Evolutionary conservation across 2,888 invertebrate genomes (phyloP).

Genomic region (Lepetodrilus schrolli): DNA sequence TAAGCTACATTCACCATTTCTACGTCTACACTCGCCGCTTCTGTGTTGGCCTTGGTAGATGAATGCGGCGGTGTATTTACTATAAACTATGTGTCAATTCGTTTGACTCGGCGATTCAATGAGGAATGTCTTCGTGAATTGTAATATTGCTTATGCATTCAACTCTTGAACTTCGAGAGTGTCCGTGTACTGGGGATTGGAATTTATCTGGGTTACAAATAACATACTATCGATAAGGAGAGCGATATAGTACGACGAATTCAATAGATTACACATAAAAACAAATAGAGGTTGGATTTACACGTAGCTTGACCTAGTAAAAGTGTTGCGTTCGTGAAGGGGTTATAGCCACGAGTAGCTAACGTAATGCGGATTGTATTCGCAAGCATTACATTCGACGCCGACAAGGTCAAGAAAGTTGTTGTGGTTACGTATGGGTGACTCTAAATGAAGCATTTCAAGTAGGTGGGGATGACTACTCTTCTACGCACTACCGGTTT

Average conservation of each 20-base stretch:
- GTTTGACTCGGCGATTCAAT: not conserved
- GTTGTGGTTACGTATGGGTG: conserved; percentile 15
- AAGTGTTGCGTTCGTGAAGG: too few species aligned
- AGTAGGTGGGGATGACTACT: not conserved
- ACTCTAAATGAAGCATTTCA: not conserved
- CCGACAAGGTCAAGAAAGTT: conserved; percentile 16
- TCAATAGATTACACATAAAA: too few species aligned
- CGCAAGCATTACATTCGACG: too few species aligned
- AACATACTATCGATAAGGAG: too few species aligned
- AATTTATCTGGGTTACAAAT: too few species aligned
- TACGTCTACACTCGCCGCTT: too few species aligned
- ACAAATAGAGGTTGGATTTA: too few species aligned
- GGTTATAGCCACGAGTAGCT: too few species aligned
- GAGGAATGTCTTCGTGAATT: not conserved
- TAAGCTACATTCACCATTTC: too few species aligned
- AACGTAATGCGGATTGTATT: too few species aligned
- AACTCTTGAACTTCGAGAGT: not conserved
- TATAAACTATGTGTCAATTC: not conserved
- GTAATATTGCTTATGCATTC: not conserved
- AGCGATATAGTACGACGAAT: too few species aligned
- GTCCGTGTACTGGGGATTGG: not conserved
- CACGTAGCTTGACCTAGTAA: too few species aligned
- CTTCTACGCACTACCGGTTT: not conserved
- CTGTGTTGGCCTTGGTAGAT: not conserved
- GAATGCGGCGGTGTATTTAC: not conserved